Evolutionary conservation across 2,113 vertebrate species (phyloP).

Genomic region (Pipa parva): DNA sequence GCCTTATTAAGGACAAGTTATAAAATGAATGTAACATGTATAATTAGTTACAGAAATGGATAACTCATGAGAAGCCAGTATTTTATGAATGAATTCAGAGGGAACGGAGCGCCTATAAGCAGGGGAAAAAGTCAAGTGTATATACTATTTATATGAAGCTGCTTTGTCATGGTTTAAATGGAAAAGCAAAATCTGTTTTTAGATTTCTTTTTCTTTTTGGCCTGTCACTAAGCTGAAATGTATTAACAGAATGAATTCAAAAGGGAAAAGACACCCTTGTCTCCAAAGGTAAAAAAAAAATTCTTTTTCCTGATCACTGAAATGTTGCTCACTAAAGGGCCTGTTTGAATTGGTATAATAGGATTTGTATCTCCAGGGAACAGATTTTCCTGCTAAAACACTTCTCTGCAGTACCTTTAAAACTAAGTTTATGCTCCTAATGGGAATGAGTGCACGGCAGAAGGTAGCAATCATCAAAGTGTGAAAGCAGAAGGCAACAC

Average conservation of each 20-base stretch:
- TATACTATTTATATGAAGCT: neutral
- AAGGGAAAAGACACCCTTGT: conserved; percentile 28
- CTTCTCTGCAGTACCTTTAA: conserved; percentile 47
- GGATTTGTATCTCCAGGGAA: conserved; percentile 46
- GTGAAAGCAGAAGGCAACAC: conserved; percentile 47
- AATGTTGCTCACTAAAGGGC: conserved; percentile 46
- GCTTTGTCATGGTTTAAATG: neutral
- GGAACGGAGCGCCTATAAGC: neutral
- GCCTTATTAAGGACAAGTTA: no score
- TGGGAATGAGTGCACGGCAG: conserved; percentile 48
- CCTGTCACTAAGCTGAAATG: neutral
- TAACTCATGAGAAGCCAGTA: neutral
- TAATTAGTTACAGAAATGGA: no score
- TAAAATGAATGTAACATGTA: no score
- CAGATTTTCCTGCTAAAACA: conserved; percentile 49
- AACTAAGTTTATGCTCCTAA: conserved; percentile 43
- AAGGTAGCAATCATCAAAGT: conserved; percentile 48
- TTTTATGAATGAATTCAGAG: no score
- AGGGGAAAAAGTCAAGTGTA: neutral
- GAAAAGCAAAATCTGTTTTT: neutral
- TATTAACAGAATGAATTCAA: neutral
- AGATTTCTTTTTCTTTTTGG: conserved; percentile 8
- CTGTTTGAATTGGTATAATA: conserved; percentile 48
- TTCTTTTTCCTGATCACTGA: conserved; percentile 39
- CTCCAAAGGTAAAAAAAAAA: conserved; percentile 28